Base-by-base conservation (phyloP, 2,888 invertebrate genomes). In the Marasmarcha lunaedactyla region DNA sequence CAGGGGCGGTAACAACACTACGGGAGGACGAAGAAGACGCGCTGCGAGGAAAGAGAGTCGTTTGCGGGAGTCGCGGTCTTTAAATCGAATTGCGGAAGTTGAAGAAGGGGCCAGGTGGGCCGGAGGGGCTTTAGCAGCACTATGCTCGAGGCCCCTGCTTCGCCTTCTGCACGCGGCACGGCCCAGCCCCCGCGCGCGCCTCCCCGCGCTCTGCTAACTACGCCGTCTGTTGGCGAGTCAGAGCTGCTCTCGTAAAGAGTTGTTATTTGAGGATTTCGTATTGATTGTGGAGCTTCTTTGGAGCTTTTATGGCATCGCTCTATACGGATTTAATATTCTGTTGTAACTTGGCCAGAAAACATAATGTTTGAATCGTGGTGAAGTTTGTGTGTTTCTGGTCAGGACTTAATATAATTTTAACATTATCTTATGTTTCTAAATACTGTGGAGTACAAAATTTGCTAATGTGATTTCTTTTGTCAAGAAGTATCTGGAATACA, bases 11-110 rank as follows among this genome's bases (percentile, higher is more conserved):
- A 37, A 46, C 20, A 7, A 73, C 73, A 20, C 74, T 73, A 9
- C 65, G 77, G 43, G 76, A 87, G 47, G 46, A 42, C 55, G 42
- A 47, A 39, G 59, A 45, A 2, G 66, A 67, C 4, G 68, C 63
- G 2, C 63, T 77, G 30, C 62, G 77, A 15, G 60, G 76, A 1
- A 71, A 78, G 79, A 81, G 60, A 69, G 20, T 7, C 20, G 20
- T 7, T 71, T 94, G 41, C 85, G 93, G 7, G 93, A 94, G 74
- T 93, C 92, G 51, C 93, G 94, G 60, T 93, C 93, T 15, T 74
- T 94, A 44, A 94, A 93, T 69, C 87, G 93, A 47, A 93, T 94
- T 48, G 93, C 93, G 11, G 94, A 94, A 76, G 93, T 93, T 48
- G 92, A 93, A 68, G 93, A 93, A 65, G 90, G 89, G 40, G 65